Evolutionary conservation across 1,140 invertebrate genomes (phyloP).

Genomic region (Hyles vespertilio): DNA sequence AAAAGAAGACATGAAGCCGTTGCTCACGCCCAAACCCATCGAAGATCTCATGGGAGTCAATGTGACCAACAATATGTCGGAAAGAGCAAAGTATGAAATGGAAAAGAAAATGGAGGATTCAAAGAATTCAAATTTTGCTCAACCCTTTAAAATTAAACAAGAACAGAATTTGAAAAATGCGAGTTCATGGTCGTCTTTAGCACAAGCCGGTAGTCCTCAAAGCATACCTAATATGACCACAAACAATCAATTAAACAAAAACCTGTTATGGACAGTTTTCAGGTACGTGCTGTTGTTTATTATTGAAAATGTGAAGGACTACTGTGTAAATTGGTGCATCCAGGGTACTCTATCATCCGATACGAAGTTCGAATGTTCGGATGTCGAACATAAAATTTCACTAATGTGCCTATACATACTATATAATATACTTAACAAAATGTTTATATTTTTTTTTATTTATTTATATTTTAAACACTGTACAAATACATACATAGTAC

Average conservation of each 20-base stretch:
- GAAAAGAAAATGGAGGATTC: constrained; percentile 67
- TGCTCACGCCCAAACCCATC: constrained; percentile 78
- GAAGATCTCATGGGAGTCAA: constrained; percentile 78
- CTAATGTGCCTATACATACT: too few relatives aligned
- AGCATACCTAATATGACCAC: constrained; percentile 75
- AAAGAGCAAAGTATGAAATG: constrained; percentile 69
- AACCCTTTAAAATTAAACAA: constrained; percentile 81
- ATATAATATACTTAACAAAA: too few relatives aligned
- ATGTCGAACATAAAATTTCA: too few relatives aligned
- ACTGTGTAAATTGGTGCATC: too few relatives aligned
- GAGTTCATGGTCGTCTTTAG: constrained; percentile 94
- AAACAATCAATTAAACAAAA: constrained; percentile 78
- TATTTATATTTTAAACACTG: too few relatives aligned
- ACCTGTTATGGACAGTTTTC: constrained; percentile 83
- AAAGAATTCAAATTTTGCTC: constrained; percentile 79
- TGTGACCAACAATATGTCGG: constrained; percentile 65
- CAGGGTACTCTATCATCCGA: too few relatives aligned
- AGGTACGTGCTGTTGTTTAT: constrained; percentile 48
- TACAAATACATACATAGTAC: too few relatives aligned
- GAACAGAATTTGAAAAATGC: constrained; percentile 91
- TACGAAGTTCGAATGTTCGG: too few relatives aligned
- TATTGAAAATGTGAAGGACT: too few relatives aligned
- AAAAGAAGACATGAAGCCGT: constrained; percentile 77
- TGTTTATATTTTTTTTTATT: too few relatives aligned
- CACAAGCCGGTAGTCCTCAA: constrained; percentile 86